Evolutionary conservation across 2,797 vertebrate species (phyloP).

Genomic region (Melopsittacus undulatus): DNA sequence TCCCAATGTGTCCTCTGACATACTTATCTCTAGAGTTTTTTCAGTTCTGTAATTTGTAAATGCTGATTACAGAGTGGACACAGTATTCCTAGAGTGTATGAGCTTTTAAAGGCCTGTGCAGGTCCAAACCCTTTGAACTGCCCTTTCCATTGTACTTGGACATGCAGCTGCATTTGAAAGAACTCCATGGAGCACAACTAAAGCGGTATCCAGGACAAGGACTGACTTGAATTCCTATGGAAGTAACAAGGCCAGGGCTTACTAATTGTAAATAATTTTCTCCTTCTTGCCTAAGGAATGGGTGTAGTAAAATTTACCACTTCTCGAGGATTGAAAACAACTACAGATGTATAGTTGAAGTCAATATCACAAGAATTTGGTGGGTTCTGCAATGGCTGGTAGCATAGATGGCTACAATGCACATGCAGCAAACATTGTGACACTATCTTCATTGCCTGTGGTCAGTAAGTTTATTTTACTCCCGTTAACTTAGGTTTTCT

Average conservation of each 20-base stretch:
- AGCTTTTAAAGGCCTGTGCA: not conserved
- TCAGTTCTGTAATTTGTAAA: not conserved
- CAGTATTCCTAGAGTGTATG: not conserved
- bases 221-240: not conserved
- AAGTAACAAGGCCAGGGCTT: not conserved
- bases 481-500: not conserved
- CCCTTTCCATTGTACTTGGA: not conserved
- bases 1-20: not conserved
- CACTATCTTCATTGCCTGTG: constrained; percentile 96
- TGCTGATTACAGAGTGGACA: not conserved
- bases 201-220: not conserved
- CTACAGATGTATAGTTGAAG: constrained; percentile 86
- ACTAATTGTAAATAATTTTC: not conserved
- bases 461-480: constrained; percentile 82
- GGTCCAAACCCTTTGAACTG: not conserved
- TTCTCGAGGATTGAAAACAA: constrained; percentile 88
- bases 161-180: not conserved
- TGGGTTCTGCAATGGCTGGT: constrained; percentile 97
- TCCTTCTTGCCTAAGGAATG: not conserved
- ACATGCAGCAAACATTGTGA: constrained; percentile 95
- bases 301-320: not conserved
- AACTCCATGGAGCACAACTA: not conserved
- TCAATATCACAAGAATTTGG: constrained; percentile 95
- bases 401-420: constrained; percentile 96
- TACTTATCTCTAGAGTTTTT: not conserved